phyloP scores from a whole-genome alignment of 1,140 invertebrate species.

The Drosophila sturtevanti region DNA sequence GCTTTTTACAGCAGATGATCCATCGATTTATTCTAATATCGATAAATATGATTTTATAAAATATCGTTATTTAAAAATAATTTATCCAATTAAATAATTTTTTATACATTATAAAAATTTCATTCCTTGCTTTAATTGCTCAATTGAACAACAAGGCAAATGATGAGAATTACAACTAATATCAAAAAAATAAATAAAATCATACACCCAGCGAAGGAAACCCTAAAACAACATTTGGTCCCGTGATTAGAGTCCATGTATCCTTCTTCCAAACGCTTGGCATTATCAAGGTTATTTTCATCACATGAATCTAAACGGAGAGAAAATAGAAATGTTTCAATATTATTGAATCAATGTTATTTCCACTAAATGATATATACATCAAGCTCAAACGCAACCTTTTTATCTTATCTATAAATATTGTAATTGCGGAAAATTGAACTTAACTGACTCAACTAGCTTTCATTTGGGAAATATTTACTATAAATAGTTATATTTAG shows the following conservation, averaged over 20 bases:
- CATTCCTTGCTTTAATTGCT: neutral
- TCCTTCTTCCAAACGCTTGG: neutral
- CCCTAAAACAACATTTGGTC: neutral
- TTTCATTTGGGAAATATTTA: too few relatives aligned
- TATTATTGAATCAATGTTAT: too few relatives aligned
- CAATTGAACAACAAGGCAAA: neutral
- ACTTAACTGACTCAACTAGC: too few relatives aligned
- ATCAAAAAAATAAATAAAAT: neutral
- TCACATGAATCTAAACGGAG: neutral
- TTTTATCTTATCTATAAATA: too few relatives aligned
- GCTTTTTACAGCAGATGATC: neutral
- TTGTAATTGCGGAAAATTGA: too few relatives aligned
- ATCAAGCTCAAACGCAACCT: too few relatives aligned
- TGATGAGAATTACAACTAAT: too few relatives aligned
- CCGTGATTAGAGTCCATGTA: neutral
- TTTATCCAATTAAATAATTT: too few relatives aligned
- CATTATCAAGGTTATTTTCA: neutral
- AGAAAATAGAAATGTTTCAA: too few relatives aligned
- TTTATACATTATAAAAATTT: too few relatives aligned
- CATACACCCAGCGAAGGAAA: neutral
- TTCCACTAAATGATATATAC: too few relatives aligned
- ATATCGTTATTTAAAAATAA: neutral
- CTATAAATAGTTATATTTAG: too few relatives aligned
- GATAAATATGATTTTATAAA: neutral
- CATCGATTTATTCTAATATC: neutral